phyloP scores from a whole-genome alignment of 2,797 vertebrate genomes.

The Karalla daura region DNA sequence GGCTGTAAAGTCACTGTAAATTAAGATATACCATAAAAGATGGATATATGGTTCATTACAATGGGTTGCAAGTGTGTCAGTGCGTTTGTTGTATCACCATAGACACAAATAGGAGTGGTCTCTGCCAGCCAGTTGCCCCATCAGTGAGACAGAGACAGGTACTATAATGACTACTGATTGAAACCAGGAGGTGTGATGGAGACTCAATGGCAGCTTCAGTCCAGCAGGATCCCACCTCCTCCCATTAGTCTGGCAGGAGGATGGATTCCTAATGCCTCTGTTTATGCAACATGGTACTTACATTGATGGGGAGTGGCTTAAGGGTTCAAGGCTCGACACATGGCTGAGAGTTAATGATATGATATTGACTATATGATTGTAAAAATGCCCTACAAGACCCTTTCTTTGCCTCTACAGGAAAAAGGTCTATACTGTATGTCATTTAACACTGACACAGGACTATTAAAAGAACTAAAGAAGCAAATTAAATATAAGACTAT shows the following conservation, averaged over 20 bases:
- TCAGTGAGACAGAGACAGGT: conserved; percentile 21
- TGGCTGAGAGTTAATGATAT: conserved; percentile 50
- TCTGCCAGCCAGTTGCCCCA: conserved; percentile 10
- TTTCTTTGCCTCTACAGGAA: conserved; percentile 52
- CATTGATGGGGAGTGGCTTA: conserved; percentile 38
- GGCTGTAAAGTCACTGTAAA: conserved; percentile 66
- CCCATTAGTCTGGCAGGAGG: conserved; percentile 55
- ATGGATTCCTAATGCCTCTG: conserved; percentile 57
- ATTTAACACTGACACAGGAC: conserved; percentile 67
- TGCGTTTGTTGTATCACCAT: conserved; percentile 48
- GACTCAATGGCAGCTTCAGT: conserved; percentile 71
- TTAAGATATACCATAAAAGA: conserved; percentile 64
- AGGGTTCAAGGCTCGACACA: conserved; percentile 36
- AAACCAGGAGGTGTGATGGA: conserved; percentile 52
- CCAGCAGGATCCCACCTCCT: conserved; percentile 52
- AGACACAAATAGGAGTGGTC: conserved; percentile 26
- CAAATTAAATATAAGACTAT: conserved; percentile 58
- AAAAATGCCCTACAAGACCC: conserved; percentile 61
- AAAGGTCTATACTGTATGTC: conserved; percentile 65
- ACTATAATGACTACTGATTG: conserved; percentile 47
- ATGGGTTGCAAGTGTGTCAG: conserved; percentile 37
- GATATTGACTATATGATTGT: conserved; percentile 72
- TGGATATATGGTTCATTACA: conserved; percentile 30
- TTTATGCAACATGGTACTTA: conserved; percentile 65
- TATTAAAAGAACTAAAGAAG: conserved; percentile 74